Evolutionary conservation across 2,888 invertebrate species (phyloP).

Genomic region (Agrochola litura): DNA sequence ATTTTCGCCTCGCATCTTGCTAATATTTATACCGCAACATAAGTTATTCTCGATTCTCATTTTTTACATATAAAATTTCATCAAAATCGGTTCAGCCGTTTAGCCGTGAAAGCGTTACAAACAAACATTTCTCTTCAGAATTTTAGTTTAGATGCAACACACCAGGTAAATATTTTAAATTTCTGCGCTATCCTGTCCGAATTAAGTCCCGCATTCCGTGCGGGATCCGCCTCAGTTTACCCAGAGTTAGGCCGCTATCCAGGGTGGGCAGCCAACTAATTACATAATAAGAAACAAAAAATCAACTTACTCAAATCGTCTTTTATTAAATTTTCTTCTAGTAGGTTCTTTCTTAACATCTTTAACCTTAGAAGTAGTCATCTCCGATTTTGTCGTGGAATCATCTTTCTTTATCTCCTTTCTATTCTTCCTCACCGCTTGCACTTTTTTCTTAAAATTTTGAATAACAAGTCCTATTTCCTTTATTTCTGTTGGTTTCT

Average conservation of each 20-base stretch:
- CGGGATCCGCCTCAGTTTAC: background rate
- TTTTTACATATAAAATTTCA: too few species aligned
- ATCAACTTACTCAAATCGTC: conserved; percentile 35
- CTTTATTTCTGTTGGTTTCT: background rate
- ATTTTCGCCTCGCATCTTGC: too few species aligned
- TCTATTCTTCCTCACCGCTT: background rate
- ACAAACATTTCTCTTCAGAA: too few species aligned
- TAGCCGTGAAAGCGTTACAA: too few species aligned
- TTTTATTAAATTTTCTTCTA: background rate
- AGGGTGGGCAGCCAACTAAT: background rate
- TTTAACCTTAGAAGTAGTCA: background rate
- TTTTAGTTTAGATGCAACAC: too few species aligned
- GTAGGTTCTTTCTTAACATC: background rate
- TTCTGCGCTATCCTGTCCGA: too few species aligned
- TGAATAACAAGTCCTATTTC: background rate
- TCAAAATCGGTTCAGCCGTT: too few species aligned
- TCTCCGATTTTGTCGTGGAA: background rate
- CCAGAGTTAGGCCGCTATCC: background rate
- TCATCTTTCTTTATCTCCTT: background rate
- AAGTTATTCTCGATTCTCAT: too few species aligned
- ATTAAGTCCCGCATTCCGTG: background rate
- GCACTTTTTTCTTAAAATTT: conserved; percentile 7
- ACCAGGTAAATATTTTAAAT: too few species aligned
- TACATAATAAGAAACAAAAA: background rate
- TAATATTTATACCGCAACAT: too few species aligned